These are phyloP conservation scores for Scaptomyza cyrtandrae DNA, from an alignment of 2,888 invertebrate species.

Conservation along the genomic window DNA sequence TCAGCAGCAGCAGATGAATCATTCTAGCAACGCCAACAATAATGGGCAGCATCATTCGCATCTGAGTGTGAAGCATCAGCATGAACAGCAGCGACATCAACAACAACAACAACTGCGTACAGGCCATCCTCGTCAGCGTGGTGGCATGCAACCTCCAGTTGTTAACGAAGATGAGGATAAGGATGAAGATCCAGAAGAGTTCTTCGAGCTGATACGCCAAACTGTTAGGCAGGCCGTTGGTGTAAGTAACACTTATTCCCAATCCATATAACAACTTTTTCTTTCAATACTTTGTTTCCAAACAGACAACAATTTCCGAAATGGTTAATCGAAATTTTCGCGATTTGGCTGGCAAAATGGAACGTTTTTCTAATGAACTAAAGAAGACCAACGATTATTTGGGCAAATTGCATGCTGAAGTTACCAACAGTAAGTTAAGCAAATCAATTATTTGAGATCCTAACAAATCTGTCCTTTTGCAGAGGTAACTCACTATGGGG, in stretches of 20 bases:
- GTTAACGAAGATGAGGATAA: conserved; percentile 67
- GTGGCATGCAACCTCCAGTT: conserved; percentile 23
- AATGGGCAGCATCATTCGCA: conserved; percentile 31
- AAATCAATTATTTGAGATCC: not conserved
- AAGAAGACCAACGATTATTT: conserved; percentile 70
- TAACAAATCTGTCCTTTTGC: not conserved
- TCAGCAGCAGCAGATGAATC: conserved; percentile 56
- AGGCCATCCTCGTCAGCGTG: conserved; percentile 23
- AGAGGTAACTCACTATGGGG: conserved; percentile 83
- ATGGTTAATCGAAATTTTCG: conserved; percentile 77
- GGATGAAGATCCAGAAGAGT: conserved; percentile 82
- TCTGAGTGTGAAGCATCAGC: conserved; percentile 20
- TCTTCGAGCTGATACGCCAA: conserved; percentile 80
- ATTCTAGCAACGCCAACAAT: conserved; percentile 11
- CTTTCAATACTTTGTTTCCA: not conserved
- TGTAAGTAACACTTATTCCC: conserved; percentile 46
- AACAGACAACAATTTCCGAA: conserved; percentile 78
- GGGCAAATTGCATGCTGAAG: conserved; percentile 70
- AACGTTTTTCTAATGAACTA: conserved; percentile 74
- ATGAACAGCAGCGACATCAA: conserved; percentile 14
- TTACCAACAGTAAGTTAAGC: conserved; percentile 76
- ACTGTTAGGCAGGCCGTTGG: conserved; percentile 81
- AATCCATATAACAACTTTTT: not conserved
- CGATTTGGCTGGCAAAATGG: conserved; percentile 77
- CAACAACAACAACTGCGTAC: conserved; percentile 6